phyloP scores from a whole-genome alignment of 2,797 vertebrate genomes.

The Limosa lapponica region DNA sequence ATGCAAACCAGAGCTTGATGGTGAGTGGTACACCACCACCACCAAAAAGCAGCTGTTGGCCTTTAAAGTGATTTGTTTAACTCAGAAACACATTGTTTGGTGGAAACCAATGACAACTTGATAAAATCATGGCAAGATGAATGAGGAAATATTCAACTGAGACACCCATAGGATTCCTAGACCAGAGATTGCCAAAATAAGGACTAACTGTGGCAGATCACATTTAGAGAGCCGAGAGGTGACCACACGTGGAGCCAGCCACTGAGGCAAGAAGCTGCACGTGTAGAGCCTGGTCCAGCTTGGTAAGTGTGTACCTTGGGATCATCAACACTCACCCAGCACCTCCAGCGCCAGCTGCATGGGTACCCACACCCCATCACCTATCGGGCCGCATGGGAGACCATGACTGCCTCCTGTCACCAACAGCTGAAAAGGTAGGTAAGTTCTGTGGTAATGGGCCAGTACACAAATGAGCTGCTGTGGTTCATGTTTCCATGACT shows the following conservation, averaged over 20 bases:
- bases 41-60: neutral
- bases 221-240: neutral
- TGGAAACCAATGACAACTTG: neutral
- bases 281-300: neutral
- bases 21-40: neutral
- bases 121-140: neutral
- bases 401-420: no score
- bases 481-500: neutral
- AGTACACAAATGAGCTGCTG: neutral
- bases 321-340: neutral
- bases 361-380: neutral
- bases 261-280: neutral
- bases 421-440: neutral
- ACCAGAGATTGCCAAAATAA: neutral
- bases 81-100: neutral
- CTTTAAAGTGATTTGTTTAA: neutral
- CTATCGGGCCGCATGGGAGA: fast-evolving
- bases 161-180: neutral
- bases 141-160: neutral
- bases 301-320: neutral
- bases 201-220: neutral
- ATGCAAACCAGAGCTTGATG: neutral
- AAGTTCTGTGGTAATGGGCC: neutral
- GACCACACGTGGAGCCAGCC: neutral
- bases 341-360: neutral